Percentiles rank a stretch among this genome's conserved stretches.
These are phyloP conservation scores for Nebria brevicollis DNA, from an alignment of 2,888 invertebrate genomes.

Conservation along the genomic window DNA sequence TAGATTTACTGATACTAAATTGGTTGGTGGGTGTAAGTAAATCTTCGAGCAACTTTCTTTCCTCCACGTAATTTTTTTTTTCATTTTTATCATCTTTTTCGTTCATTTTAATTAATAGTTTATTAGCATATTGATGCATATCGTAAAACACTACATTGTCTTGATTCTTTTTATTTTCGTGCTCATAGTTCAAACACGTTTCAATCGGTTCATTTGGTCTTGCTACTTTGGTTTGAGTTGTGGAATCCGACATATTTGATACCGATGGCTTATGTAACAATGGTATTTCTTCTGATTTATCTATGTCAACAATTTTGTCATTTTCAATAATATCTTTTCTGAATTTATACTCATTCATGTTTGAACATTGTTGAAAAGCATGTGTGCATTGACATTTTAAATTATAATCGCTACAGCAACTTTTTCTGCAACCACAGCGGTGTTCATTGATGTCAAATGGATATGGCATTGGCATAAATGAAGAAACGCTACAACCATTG, in stretches of 20 bases:
- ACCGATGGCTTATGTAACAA: not conserved
- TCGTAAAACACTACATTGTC: not conserved
- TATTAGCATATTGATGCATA: not conserved
- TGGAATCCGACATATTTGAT: not conserved
- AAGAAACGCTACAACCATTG: constrained; percentile 13
- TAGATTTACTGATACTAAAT: not conserved
- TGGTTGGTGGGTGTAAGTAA: constrained; percentile 9
- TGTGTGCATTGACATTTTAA: not conserved
- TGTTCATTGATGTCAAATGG: not conserved
- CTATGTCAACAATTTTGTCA: too few species aligned
- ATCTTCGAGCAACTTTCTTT: not conserved
- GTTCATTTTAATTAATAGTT: not conserved
- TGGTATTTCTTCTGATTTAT: not conserved
- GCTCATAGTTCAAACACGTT: not conserved
- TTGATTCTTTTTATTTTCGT: not conserved
- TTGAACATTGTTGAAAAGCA: not conserved
- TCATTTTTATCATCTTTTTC: not conserved
- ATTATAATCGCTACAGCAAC: not conserved
- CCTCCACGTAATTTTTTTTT: not conserved
- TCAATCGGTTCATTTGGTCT: not conserved
- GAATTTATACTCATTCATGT: not conserved
- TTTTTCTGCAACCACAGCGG: not conserved
- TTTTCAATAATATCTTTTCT: not conserved
- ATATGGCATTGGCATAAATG: not conserved
- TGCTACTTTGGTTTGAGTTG: constrained; percentile 6